Conservation (phyloP, 2,113 vertebrate genomes). For the Pollachius pollachius region DNA sequence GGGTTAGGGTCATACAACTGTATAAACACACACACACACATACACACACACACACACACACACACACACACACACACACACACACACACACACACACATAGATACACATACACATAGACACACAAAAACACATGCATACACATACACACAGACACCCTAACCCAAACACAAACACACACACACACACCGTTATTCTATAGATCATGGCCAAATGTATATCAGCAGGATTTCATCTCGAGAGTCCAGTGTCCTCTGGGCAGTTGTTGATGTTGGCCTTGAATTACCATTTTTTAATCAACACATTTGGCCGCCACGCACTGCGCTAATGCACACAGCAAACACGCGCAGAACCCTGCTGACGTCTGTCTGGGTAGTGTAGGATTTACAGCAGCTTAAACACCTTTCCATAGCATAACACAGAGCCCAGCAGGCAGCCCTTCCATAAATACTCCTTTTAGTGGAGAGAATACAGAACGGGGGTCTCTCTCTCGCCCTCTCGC, state of each 20-base stretch:
- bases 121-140: conserved; percentile 21
- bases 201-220: conserved; percentile 45
- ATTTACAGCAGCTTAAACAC: conserved; percentile 57
- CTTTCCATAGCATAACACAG: conserved; percentile 59
- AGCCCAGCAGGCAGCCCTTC: conserved; percentile 33
- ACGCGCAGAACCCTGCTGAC: conserved; percentile 53
- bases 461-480: not conserved
- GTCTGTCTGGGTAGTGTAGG: conserved; percentile 58
- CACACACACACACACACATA: too few relatives aligned
- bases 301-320: conserved; percentile 55
- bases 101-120: not conserved
- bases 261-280: conserved; percentile 53
- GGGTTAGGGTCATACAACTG: too few relatives aligned
- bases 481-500: too few relatives aligned
- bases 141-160: not conserved
- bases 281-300: conserved; percentile 66
- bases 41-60: too few relatives aligned
- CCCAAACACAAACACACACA: conserved; percentile 7
- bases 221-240: conserved; percentile 62
- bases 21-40: too few relatives aligned
- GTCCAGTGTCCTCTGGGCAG: conserved; percentile 33
- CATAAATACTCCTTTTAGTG: conserved; percentile 53
- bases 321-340: conserved; percentile 57
- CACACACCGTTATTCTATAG: conserved; percentile 15
- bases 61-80: too few relatives aligned